Conservation (phyloP, 2,113 vertebrate species). For the Colistium nudipinnis region DNA sequence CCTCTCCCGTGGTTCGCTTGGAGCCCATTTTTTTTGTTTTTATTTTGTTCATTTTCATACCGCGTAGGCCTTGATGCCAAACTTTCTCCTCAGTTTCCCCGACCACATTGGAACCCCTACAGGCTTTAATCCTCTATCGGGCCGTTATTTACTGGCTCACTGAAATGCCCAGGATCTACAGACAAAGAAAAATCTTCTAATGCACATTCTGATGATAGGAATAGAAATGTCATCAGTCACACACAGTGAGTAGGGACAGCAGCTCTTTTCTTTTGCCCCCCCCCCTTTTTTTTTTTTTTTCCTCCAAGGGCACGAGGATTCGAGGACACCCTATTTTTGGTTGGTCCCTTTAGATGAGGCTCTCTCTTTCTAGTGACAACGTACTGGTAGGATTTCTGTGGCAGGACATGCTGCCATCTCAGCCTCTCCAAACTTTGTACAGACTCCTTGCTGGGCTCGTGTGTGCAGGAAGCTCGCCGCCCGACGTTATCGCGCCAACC, state of each 20-base stretch:
- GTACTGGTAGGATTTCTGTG: slow-evolving; percentile 1
- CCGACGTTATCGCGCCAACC: too few species aligned
- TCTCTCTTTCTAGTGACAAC: slow-evolving; percentile 1
- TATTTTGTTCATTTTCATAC: slow-evolving; percentile 28
- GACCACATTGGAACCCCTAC: slow-evolving; percentile 16
- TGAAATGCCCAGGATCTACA: slow-evolving; percentile 15
- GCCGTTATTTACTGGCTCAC: slow-evolving; percentile 11
- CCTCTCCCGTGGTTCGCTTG: slow-evolving; percentile 39
- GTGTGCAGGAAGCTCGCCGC: neutral
- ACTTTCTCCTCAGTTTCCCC: slow-evolving; percentile 22
- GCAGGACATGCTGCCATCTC: neutral
- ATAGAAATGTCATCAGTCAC: slow-evolving; percentile 13
- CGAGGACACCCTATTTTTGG: slow-evolving; percentile 62
- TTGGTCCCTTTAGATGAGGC: slow-evolving; percentile 18
- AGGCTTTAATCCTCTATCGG: slow-evolving; percentile 12
- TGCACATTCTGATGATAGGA: slow-evolving; percentile 29
- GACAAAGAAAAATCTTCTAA: slow-evolving; percentile 3
- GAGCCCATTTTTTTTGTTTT: slow-evolving; percentile 7
- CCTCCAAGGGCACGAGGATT: slow-evolving; percentile 37
- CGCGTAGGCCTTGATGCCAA: slow-evolving; percentile 11
- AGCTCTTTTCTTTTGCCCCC: slow-evolving; percentile 10
- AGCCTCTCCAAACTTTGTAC: neutral
- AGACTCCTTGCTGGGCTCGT: neutral
- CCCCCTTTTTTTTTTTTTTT: slow-evolving; percentile 14
- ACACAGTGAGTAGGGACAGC: neutral